Evolutionary conservation across 2,113 vertebrate genomes (phyloP).

Genomic region (Vanacampus margaritifer): DNA sequence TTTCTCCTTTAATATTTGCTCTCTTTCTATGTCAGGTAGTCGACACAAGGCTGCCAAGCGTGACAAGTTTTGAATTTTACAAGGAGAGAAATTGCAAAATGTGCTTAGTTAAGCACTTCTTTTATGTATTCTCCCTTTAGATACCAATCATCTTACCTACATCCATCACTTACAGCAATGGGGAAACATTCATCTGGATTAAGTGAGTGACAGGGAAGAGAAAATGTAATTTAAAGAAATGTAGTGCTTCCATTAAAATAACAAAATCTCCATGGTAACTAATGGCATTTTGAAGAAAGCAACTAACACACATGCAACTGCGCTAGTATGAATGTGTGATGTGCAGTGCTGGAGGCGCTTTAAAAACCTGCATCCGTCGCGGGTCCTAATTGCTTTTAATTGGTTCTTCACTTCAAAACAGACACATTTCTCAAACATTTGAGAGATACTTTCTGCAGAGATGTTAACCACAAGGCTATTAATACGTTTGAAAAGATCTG

Average conservation of each 20-base stretch:
- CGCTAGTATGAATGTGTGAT: neutral
- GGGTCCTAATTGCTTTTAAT: slow-evolving; percentile 18
- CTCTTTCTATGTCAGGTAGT: neutral
- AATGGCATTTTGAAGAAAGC: slow-evolving; percentile 4
- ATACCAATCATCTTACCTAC: slow-evolving; percentile 36
- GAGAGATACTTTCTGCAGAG: neutral
- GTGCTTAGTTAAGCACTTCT: slow-evolving; percentile 23
- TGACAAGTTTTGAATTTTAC: slow-evolving; percentile 2
- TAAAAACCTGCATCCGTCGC: slow-evolving; percentile 8
- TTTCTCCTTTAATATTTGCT: neutral
- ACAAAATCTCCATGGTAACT: neutral
- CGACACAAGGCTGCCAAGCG: neutral
- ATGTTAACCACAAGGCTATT: neutral
- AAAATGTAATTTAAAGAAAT: slow-evolving; percentile 3
- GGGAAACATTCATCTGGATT: slow-evolving; percentile 46
- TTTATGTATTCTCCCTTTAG: slow-evolving; percentile 23
- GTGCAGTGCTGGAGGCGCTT: slow-evolving; percentile 17
- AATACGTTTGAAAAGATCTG: too few species aligned
- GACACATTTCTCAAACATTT: neutral
- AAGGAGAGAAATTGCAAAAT: slow-evolving; percentile 13
- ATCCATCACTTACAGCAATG: slow-evolving; percentile 27
- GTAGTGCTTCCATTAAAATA: neutral
- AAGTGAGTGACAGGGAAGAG: slow-evolving; percentile 35
- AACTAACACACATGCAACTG: neutral
- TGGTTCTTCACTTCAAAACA: slow-evolving; percentile 20